Conservation (phyloP, 2,888 invertebrate genomes). For the Pilophorus perplexus region DNA sequence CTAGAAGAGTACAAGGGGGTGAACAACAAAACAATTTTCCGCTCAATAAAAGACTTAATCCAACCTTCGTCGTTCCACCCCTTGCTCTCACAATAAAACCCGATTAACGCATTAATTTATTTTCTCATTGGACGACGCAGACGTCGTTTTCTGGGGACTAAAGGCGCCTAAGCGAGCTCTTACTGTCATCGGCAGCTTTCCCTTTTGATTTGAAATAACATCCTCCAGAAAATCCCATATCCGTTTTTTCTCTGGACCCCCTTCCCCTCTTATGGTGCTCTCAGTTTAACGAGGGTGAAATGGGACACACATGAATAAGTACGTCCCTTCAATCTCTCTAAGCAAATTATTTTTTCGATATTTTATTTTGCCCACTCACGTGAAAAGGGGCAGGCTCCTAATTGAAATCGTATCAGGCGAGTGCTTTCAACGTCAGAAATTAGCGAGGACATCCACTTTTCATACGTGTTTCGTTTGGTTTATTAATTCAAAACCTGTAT, state of each 20-base stretch:
- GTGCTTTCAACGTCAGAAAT: too few relatives aligned
- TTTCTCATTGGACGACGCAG: conserved; percentile 9
- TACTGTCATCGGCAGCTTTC: conserved; percentile 14
- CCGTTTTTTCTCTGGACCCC: not conserved
- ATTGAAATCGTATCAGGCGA: not conserved
- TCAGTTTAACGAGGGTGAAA: conserved; percentile 8
- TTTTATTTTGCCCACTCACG: conserved; percentile 1
- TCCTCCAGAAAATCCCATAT: conserved; percentile 18
- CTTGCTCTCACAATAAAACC: conserved; percentile 7
- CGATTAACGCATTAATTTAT: conserved; percentile 19
- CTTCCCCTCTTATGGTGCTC: not conserved
- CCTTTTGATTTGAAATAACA: conserved; percentile 7
- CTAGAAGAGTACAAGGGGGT: too few relatives aligned
- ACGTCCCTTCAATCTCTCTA: not conserved
- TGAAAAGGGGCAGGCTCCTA: not conserved
- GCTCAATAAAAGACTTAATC: conserved; percentile 18
- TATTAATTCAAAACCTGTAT: too few relatives aligned
- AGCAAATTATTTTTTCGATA: conserved; percentile 4
- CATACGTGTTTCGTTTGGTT: too few relatives aligned
- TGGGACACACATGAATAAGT: conserved; percentile 8
- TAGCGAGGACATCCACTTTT: too few relatives aligned
- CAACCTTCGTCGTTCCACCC: not conserved
- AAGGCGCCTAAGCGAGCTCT: conserved; percentile 15
- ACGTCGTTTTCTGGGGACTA: not conserved
- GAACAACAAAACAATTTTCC: conserved; percentile 13